Conservation (phyloP, 2,888 invertebrate species). For the Ichneumoninae sp. region DNA sequence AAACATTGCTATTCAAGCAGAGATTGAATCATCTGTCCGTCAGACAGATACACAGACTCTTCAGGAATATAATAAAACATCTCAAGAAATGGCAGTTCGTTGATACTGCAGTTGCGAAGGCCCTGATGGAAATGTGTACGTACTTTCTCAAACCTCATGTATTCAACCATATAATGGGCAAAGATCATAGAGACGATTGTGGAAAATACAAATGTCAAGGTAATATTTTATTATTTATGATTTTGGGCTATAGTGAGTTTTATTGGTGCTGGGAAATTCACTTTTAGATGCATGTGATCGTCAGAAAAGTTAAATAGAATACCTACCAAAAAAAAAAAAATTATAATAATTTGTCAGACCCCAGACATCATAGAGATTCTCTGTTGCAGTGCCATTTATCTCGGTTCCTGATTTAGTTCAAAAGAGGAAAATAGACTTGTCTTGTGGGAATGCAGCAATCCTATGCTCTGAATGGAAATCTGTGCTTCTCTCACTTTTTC, state of each 20-base stretch:
- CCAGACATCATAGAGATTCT: constrained; percentile 4
- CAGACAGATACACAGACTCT: constrained; percentile 77
- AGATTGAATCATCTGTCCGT: constrained; percentile 75
- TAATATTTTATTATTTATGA: constrained; percentile 60
- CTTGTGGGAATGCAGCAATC: constrained; percentile 85
- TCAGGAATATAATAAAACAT: constrained; percentile 74
- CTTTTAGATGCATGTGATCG: background rate
- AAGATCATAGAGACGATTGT: constrained; percentile 73
- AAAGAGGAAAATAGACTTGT: constrained; percentile 85
- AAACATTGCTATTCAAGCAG: constrained; percentile 76
- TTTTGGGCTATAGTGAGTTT: background rate
- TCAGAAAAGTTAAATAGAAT: background rate
- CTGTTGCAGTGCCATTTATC: constrained; percentile 85
- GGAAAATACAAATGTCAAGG: constrained; percentile 73
- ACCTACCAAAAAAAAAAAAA: background rate
- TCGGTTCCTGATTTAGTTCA: constrained; percentile 86
- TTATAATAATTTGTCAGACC: background rate
- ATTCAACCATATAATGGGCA: constrained; percentile 76
- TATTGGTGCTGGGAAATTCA: background rate
- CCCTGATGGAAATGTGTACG: constrained; percentile 70
- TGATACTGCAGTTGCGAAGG: constrained; percentile 67
- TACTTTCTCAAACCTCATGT: constrained; percentile 71
- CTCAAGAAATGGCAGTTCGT: constrained; percentile 65
- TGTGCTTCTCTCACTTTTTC: constrained; percentile 85
- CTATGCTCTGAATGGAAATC: constrained; percentile 87